A percentile compares a stretch with the other conserved stretches of the same genome.
These are phyloP conservation scores for Macroglossus sobrinus DNA, from an alignment of 2,113 vertebrate species.

Conservation along the genomic window DNA sequence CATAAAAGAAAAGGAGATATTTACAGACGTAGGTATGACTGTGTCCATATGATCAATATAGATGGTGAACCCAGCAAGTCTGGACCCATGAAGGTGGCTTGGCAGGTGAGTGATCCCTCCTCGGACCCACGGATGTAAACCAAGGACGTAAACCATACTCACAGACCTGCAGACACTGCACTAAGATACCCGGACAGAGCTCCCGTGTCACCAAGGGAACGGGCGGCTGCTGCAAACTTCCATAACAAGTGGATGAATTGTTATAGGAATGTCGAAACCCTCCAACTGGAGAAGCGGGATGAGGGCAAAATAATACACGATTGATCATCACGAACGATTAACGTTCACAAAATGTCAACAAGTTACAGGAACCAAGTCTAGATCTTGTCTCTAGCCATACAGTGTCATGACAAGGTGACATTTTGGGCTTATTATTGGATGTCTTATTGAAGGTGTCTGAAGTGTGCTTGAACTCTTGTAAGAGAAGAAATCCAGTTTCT, in stretches of 20 bases:
- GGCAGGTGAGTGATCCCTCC: fast-evolving
- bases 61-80: neutral
- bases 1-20: neutral
- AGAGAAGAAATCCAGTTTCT: neutral
- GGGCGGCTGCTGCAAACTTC: neutral
- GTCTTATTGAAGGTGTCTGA: neutral
- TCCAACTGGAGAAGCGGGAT: neutral
- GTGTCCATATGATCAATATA: neutral
- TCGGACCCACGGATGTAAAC: neutral
- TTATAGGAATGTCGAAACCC: neutral
- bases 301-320: neutral
- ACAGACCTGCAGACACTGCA: neutral
- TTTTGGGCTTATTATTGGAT: neutral
- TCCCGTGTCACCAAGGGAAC: neutral
- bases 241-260: neutral
- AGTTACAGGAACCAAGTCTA: neutral
- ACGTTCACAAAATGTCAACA: neutral
- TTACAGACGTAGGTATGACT: neutral
- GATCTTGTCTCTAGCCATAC: neutral
- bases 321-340: fast-evolving
- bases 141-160: neutral
- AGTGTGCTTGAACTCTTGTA: neutral
- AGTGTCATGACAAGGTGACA: fast-evolving
- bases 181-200: fast-evolving
- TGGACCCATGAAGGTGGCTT: neutral